Evolutionary conservation across 2,113 vertebrate species (phyloP), one percentile per base, ranked within the genome.

Genomic region (Bufo bufo): DNA sequence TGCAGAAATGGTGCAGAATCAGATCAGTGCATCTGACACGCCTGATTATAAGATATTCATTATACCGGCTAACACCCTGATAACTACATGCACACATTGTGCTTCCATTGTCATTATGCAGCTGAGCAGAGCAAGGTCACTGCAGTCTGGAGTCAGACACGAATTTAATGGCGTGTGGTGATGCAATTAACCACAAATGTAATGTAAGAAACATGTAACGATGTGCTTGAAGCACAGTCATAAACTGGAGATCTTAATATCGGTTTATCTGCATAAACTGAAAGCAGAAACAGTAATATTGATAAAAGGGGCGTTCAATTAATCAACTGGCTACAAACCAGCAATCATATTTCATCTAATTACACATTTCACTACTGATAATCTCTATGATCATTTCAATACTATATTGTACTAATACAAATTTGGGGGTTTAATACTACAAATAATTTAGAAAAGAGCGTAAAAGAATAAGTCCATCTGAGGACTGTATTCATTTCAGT

Each of bases 161-260:
- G 43, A 14, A 74, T 85, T 56, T 72, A 72, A 85, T 69, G 58
- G 83, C 66, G 23, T 69, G 50, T 33, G 23, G 83, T 19, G 83
- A 85, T 71, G 91, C 50, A 85, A 85, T 85, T 85, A 85, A 85
- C 65, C 49, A 72, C 83, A 72, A 85, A 85, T 91, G 82, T 90
- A 92, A 93, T 93, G 91, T 47, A 63, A 82, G 43, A 82, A 43
- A 82, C 52, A 16, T 54, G 77, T 47, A 77, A 23, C 10, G 54
- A 63, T 47, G 58, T 47, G 79, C 77, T 56, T 4, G n/a, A 56
- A 80, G 77, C 77, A 54, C 50, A 12, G 77, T 16, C 23, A 80
- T 58, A 43, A 33, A 80, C 59, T 33, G 58, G n/a, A 80, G 75
- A 52, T 52, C 75, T 77, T 77, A 77, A 77, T 77, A 77, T 23